Evolutionary conservation across 2,797 vertebrate species (phyloP).

Genomic region (Sebastes oblongus): DNA sequence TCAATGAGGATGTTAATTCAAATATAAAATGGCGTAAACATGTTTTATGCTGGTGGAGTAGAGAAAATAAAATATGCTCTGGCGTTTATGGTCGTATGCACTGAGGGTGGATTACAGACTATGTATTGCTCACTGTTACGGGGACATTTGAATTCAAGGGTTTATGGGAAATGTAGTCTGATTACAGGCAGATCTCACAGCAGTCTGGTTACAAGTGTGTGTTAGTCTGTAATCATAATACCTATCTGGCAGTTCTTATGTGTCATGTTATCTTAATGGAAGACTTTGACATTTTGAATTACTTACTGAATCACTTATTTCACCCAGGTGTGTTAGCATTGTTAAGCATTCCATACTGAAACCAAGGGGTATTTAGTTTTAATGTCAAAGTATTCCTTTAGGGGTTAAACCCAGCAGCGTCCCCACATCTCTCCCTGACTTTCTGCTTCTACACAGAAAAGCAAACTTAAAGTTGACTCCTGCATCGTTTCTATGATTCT

Average conservation of each 20-base stretch:
- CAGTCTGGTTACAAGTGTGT: constrained; percentile 35
- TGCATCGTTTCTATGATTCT: constrained; percentile 4
- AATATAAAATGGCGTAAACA: constrained; percentile 56
- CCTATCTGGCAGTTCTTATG: constrained; percentile 1
- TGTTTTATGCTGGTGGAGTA: constrained; percentile 45
- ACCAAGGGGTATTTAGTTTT: background rate
- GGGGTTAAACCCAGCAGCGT: constrained; percentile 16
- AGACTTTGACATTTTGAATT: constrained; percentile 39
- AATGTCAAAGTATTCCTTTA: constrained; percentile 38
- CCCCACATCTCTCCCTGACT: constrained; percentile 5
- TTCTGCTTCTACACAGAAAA: background rate
- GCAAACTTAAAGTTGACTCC: constrained; percentile 4
- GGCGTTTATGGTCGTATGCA: constrained; percentile 8
- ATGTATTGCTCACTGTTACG: constrained; percentile 58
- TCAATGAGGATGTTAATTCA: constrained; percentile 26
- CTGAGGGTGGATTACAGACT: constrained; percentile 10
- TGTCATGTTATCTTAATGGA: background rate
- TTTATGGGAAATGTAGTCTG: constrained; percentile 43
- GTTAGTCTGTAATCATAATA: constrained; percentile 40
- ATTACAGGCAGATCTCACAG: constrained; percentile 39
- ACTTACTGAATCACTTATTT: background rate
- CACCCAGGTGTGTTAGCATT: constrained; percentile 38
- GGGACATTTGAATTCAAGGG: constrained; percentile 2
- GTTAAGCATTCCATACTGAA: constrained; percentile 26
- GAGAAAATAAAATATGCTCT: constrained; percentile 27